Base-by-base conservation (phyloP, 2,797 vertebrate genomes). In the Falco peregrinus region DNA sequence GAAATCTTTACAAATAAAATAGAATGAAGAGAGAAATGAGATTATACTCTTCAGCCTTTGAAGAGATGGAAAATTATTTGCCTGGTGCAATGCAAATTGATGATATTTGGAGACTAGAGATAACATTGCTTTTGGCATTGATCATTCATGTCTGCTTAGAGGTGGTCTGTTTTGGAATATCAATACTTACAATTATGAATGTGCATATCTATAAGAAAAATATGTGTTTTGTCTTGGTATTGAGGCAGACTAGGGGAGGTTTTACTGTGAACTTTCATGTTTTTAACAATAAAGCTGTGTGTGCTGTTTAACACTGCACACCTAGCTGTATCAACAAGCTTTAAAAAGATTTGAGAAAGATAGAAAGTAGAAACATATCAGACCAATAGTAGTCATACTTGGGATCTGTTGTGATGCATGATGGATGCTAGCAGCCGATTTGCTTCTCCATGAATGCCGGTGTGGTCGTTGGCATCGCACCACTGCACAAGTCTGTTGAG, bases 391-490 rank as follows among this genome's bases (percentile, higher is more conserved):
- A n/a, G 16, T 77, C 93, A 20, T 98, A 99, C 99, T 7, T 98
- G 97, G 84, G 98, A 98, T 73, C 97, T 98, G 96, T 99, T 99
- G 97, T 99, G 98, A 84, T 98, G 97, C 96, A 99, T 96, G 76
- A 99, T 97, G 0, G 99, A 98, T 14, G 99, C 99, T 80, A 99
- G 87, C 29, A 99, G 98, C 25, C 99, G 98, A 61, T 98, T 98
- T 70, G 99, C 99, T 95, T 99, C 99, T 51, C 98, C 97, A 10
- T 95, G 65, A 50, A 99, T 89, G 16, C 99, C 98, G 1, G 97
- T 97, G 1, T 98, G 98, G 75, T 99, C 98, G 4, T 98, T 98
- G 41, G 91, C 97, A 5, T 98, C 97, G 59, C 99, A 99, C 99
- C 99, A 99, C 96, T 99, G 98, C 93, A 99, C 98, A 25, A 99